Evolutionary conservation across 2,888 invertebrate genomes (phyloP).

Genomic region (Sphaerophoria taeniata): DNA sequence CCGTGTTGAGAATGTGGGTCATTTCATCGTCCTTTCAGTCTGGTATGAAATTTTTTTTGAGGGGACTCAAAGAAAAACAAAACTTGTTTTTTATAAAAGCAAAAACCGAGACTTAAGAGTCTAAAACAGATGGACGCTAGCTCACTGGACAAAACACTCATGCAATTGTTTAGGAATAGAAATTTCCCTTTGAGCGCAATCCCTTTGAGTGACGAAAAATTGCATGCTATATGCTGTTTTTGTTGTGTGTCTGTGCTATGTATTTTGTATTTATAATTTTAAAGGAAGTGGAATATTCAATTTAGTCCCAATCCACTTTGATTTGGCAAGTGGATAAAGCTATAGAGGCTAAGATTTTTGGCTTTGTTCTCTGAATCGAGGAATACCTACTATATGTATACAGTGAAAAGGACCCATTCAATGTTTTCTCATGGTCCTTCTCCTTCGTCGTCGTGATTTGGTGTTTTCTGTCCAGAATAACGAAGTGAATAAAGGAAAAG

Average conservation of each 20-base stretch:
- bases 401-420: too few relatives aligned
- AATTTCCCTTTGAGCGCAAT: constrained; percentile 44
- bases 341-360: too few relatives aligned
- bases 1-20: constrained; percentile 60
- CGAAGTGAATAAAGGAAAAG: too few relatives aligned
- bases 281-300: constrained; percentile 49
- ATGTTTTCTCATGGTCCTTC: too few relatives aligned
- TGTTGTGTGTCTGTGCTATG: neutral
- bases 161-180: neutral
- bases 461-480: too few relatives aligned
- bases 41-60: neutral
- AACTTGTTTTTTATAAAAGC: constrained; percentile 36
- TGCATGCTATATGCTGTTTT: constrained; percentile 38
- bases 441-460: neutral
- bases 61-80: constrained; percentile 2
- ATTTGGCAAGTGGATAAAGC: too few relatives aligned
- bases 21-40: constrained; percentile 34
- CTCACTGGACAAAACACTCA: constrained; percentile 42
- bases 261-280: neutral
- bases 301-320: constrained; percentile 32
- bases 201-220: constrained; percentile 54
- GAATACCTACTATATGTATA: too few relatives aligned
- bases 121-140: constrained; percentile 11
- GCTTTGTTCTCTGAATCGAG: too few relatives aligned
- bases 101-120: constrained; percentile 9